Conservation (phyloP, 2,113 vertebrate genomes). For the Notechis scutatus region DNA sequence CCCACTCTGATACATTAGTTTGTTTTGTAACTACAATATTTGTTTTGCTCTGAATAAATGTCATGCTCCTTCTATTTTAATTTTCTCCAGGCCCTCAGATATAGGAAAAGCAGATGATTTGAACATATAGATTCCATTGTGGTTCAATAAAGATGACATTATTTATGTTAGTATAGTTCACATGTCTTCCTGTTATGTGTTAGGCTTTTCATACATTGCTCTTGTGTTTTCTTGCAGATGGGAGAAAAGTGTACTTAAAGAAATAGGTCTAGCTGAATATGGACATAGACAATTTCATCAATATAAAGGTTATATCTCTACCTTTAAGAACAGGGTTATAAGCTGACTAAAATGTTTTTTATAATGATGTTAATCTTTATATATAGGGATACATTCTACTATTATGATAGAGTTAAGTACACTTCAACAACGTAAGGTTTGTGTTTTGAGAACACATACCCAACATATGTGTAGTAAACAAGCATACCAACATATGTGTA, state of each 20-base stretch:
- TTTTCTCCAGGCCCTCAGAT: slow-evolving; percentile 3
- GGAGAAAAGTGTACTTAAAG: slow-evolving; percentile 43
- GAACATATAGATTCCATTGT: slow-evolving; percentile 13
- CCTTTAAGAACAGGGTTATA: slow-evolving; percentile 1
- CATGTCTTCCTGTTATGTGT: neutral
- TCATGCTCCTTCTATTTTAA: neutral
- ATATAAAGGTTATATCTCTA: slow-evolving; percentile 47
- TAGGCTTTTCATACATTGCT: slow-evolving; percentile 47
- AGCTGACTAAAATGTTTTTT: neutral
- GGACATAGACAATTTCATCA: slow-evolving; percentile 51
- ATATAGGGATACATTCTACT: slow-evolving; percentile 21
- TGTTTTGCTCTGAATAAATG: slow-evolving; percentile 2
- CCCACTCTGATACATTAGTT: neutral
- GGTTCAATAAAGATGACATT: slow-evolving; percentile 34
- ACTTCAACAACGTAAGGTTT: neutral
- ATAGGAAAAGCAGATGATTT: slow-evolving; percentile 28
- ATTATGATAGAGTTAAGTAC: slow-evolving; percentile 24
- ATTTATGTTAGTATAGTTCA: slow-evolving; percentile 33
- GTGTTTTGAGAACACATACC: neutral
- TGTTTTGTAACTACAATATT: neutral
- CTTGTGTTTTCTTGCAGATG: slow-evolving; percentile 44
- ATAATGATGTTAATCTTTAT: slow-evolving; percentile 9
- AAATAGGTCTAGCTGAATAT: slow-evolving; percentile 49
- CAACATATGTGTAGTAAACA: neutral
- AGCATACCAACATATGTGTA: neutral